phyloP scores from a whole-genome alignment of 2,888 invertebrate species.

The Xanthorhoe designata region DNA sequence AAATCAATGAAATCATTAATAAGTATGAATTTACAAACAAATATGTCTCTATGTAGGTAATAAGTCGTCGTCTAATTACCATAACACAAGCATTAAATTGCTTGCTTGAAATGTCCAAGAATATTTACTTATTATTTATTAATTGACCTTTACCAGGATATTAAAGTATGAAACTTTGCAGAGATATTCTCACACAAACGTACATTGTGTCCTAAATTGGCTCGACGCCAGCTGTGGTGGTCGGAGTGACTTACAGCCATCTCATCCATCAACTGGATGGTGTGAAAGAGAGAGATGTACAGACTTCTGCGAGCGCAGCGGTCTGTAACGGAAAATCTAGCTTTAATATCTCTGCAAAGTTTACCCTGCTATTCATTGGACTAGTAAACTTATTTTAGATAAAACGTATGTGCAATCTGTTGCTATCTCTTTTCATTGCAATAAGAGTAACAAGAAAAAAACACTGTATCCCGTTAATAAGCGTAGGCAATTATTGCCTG shows the following conservation, averaged over 20 bases:
- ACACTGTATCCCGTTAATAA: no score
- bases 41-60: no score
- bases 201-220: slow-evolving; percentile 64
- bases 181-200: slow-evolving; percentile 42
- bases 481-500: no score
- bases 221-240: slow-evolving; percentile 57
- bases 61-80: no score
- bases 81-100: no score
- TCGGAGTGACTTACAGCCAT: slow-evolving; percentile 54
- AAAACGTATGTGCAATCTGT: no score
- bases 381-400: no score
- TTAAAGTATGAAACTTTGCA: slow-evolving; percentile 16
- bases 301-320: slow-evolving; percentile 52
- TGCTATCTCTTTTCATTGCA: no score
- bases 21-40: background rate
- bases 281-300: slow-evolving; percentile 53
- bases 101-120: no score
- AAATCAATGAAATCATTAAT: slow-evolving; percentile 26
- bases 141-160: background rate
- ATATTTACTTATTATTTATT: background rate
- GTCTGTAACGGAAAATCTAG: slow-evolving; percentile 56
- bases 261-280: slow-evolving; percentile 59
- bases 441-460: no score
- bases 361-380: no score
- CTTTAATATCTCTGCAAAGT: slow-evolving; percentile 25